phyloP scores from a whole-genome alignment of 2,113 vertebrate species.

The Clupea harengus region DNA sequence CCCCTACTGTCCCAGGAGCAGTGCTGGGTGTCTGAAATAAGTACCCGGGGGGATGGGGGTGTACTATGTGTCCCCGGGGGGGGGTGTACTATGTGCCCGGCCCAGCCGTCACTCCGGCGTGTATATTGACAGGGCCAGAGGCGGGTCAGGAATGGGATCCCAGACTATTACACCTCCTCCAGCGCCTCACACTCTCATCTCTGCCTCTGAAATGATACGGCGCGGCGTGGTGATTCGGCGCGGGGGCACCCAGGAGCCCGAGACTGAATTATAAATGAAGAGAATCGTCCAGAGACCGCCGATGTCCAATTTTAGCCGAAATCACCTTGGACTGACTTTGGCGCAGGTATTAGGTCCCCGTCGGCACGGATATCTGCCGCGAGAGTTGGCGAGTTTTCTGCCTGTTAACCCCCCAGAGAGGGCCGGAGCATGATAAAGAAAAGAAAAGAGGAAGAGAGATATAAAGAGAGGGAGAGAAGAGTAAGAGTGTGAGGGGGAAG shows the following conservation, averaged over 20 bases:
- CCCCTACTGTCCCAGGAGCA: background rate
- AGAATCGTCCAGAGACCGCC: constrained; percentile 63
- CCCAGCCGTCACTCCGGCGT: constrained; percentile 23
- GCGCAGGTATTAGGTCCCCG: constrained; percentile 52
- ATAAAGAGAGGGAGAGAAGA: background rate
- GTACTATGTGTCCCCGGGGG: background rate
- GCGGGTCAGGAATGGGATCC: constrained; percentile 57
- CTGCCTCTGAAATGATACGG: constrained; percentile 65
- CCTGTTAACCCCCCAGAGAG: constrained; percentile 37
- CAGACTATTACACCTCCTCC: constrained; percentile 61
- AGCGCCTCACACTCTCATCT: constrained; percentile 62
- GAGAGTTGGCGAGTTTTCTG: constrained; percentile 21
- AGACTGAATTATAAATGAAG: constrained; percentile 77
- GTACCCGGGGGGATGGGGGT: background rate
- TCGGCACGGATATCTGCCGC: constrained; percentile 54
- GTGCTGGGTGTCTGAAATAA: background rate
- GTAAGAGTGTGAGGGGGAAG: background rate
- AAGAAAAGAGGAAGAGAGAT: background rate
- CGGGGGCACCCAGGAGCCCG: constrained; percentile 59
- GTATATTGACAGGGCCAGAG: constrained; percentile 60
- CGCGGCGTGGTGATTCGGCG: background rate
- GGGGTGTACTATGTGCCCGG: background rate
- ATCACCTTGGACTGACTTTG: constrained; percentile 75
- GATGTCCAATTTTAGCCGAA: constrained; percentile 64
- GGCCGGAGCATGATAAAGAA: background rate